Conservation (phyloP, 2,888 invertebrate species). For the Xestoiulus laeticollis region DNA sequence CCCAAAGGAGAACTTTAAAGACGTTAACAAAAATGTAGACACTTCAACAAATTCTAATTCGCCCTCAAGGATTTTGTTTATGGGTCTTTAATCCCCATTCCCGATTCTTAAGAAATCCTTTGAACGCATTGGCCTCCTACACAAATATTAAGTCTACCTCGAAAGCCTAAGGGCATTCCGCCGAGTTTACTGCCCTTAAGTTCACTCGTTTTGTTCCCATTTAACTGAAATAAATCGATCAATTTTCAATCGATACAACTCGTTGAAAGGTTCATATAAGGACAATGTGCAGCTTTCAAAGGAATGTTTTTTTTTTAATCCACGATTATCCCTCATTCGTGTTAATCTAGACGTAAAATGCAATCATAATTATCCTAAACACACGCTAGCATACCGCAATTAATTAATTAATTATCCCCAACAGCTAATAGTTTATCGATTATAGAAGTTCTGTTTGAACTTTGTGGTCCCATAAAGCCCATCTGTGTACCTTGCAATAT, state of each 20-base stretch:
- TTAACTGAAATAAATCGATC: slow-evolving; percentile 19
- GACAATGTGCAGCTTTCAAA: background rate
- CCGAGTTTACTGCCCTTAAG: slow-evolving; percentile 34
- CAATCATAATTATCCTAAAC: slow-evolving; percentile 14
- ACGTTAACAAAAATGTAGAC: too few relatives aligned
- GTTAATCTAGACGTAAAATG: slow-evolving; percentile 35
- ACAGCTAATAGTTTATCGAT: slow-evolving; percentile 19
- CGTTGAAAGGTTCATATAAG: slow-evolving; percentile 24
- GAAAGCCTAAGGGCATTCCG: slow-evolving; percentile 28
- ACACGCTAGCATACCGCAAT: slow-evolving; percentile 17
- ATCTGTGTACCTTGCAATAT: background rate
- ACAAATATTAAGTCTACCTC: background rate
- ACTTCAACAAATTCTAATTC: background rate
- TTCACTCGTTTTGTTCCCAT: slow-evolving; percentile 35
- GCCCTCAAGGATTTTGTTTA: background rate
- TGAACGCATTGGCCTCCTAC: background rate
- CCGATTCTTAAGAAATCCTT: background rate
- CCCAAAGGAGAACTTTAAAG: background rate
- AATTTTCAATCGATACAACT: background rate
- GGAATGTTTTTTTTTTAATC: background rate
- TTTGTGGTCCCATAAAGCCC: background rate
- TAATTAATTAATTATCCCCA: slow-evolving; percentile 12
- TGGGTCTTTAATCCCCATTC: background rate
- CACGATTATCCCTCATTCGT: background rate
- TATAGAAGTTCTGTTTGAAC: background rate